Conservation (phyloP, 2,888 invertebrate species). For the Mystacides longicornis region DNA sequence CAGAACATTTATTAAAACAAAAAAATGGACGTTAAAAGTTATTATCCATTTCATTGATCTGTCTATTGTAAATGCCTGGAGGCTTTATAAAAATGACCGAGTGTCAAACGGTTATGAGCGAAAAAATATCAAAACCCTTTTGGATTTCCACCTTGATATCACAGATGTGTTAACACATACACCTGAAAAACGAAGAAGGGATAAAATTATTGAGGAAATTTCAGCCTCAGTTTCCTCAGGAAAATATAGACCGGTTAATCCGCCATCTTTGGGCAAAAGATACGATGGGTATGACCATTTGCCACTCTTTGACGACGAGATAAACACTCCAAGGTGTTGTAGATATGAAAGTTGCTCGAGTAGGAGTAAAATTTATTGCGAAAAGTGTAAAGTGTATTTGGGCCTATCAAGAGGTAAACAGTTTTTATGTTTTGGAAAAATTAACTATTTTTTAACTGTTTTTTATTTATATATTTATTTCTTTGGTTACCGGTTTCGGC, state of each 20-base stretch:
- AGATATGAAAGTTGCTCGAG: constrained; percentile 21
- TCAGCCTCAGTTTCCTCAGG: not conserved
- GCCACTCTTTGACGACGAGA: constrained; percentile 25
- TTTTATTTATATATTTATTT: too few relatives aligned
- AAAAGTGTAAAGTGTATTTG: not conserved
- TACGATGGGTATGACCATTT: constrained; percentile 29
- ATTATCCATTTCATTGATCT: constrained; percentile 29
- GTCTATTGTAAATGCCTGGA: constrained; percentile 28
- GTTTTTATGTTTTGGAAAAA: too few relatives aligned
- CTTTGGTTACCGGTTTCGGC: too few relatives aligned
- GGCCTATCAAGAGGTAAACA: not conserved
- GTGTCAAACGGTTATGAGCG: not conserved
- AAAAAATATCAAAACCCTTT: not conserved
- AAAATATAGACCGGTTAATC: constrained; percentile 18
- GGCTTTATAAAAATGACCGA: constrained; percentile 26
- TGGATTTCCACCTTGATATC: constrained; percentile 23
- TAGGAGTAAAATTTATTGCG: not conserved
- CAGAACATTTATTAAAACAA: constrained; percentile 29
- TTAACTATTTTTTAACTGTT: too few relatives aligned
- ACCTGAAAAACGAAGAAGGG: constrained; percentile 12
- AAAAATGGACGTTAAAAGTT: constrained; percentile 30
- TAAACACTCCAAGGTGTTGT: constrained; percentile 27
- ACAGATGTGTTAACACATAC: constrained; percentile 15
- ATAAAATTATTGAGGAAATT: constrained; percentile 1
- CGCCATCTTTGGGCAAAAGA: constrained; percentile 26